Conservation (phyloP, 1,140 invertebrate genomes). For the Pseudoatta argentina region DNA sequence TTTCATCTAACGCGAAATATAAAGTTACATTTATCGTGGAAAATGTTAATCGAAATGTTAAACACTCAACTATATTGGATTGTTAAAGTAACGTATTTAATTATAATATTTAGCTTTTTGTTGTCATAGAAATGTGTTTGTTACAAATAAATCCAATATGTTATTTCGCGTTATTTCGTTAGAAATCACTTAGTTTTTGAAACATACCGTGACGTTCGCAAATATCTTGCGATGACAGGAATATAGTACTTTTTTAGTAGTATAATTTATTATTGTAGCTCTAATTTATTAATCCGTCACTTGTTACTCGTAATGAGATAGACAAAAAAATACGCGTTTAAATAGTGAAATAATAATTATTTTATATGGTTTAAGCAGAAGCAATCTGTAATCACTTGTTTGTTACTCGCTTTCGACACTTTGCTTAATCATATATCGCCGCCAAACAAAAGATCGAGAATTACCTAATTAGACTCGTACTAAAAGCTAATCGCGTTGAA, state of each 20-base stretch:
- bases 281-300: conserved; percentile 39
- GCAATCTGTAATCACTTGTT: conserved; percentile 12
- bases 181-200: neutral
- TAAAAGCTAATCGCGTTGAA: neutral
- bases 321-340: neutral
- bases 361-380: neutral
- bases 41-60: too few species aligned
- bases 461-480: conserved; percentile 41
- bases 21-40: too few species aligned
- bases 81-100: too few species aligned
- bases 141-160: too few species aligned
- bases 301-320: conserved; percentile 36
- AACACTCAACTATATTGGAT: too few species aligned
- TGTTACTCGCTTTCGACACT: conserved; percentile 45
- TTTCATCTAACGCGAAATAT: too few species aligned
- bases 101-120: too few species aligned
- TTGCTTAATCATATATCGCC: conserved; percentile 21
- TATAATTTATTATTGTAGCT: neutral
- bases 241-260: neutral
- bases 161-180: too few species aligned
- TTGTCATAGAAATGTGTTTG: too few species aligned
- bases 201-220: neutral
- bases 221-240: neutral
- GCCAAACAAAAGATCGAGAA: conserved; percentile 31
- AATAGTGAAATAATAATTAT: conserved; percentile 26